These are phyloP conservation scores for Irena cyanogastra DNA, from an alignment of 2,113 vertebrate species.

Conservation along the genomic window DNA sequence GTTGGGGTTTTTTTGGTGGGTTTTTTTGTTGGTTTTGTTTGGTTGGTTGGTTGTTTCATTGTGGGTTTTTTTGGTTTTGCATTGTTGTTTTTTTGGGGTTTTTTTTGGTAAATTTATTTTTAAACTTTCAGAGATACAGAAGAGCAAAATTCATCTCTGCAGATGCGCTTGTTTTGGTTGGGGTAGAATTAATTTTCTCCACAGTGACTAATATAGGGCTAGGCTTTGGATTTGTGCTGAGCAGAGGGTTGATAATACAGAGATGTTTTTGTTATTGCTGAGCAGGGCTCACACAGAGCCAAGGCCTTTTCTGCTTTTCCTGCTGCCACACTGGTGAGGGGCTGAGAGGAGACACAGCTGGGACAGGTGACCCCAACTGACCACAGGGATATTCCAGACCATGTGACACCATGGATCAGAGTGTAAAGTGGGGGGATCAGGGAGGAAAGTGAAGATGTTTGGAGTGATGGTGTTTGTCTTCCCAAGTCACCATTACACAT, in stretches of 20 bases:
- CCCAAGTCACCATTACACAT: background rate
- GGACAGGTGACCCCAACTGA: background rate
- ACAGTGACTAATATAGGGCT: background rate
- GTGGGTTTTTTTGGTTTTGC: too few species aligned
- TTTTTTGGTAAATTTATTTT: background rate
- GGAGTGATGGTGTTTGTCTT: background rate
- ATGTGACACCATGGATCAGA: accelerated
- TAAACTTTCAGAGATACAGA: background rate
- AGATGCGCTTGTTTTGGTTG: background rate
- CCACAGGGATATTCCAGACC: background rate
- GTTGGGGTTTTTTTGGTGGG: background rate
- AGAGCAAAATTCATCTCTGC: background rate
- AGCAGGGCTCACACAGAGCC: background rate
- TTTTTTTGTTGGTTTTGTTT: background rate
- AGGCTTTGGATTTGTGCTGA: background rate
- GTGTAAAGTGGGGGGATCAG: background rate
- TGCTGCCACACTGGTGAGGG: background rate
- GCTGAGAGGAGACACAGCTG: background rate
- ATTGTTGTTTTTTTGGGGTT: background rate
- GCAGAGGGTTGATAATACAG: background rate
- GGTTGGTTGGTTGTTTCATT: background rate
- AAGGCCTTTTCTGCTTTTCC: background rate
- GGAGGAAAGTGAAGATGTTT: background rate
- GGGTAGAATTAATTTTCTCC: background rate
- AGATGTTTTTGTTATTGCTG: background rate